Base-by-base conservation (phyloP, 1,140 invertebrate genomes). In the Cydia splendana region DNA sequence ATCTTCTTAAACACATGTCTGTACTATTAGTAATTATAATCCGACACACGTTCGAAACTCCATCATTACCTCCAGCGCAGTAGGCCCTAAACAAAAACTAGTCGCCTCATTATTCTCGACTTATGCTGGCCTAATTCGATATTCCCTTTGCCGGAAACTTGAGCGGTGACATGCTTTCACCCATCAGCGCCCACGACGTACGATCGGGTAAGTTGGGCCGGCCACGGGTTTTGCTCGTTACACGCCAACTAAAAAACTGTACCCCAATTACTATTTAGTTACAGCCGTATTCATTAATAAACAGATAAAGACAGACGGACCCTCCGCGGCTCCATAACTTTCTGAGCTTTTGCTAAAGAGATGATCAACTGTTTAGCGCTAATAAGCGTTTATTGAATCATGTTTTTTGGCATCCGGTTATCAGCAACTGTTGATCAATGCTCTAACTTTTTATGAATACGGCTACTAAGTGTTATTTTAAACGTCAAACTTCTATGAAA, bases 141-240 rank as follows among this genome's bases (percentile, higher is more conserved):
- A 62, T 62, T 62, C 57, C 57, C 57, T 62, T 62, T 62, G 57
- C 57, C 57, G 57, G 57, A 62, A 62, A 62, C 57, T 62, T 62
- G 57, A 62, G 57, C 57, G 57, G 57, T 62, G 57, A 62, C 57
- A 62, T 10, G 57, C 57, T 62, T 62, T 62, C 57, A 62, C 57
- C 57, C 57, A 62, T 62, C 57, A 24, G 57, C 57, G 57, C 57
- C 57, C 57, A 62, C 57, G 57, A 62, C 57, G 57, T 12, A 24
- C 57, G 57, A 57, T 20, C 53, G 15, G n/a, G 15, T n/a, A 9
- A 57, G 18, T 20, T 62, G 7, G 57, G 57, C 15, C n/a, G 15
- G 53, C 57, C 57, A 62, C 20, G 57, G 51, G 57, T 62, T 62
- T 62, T 62, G 57, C 57, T 62, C 57, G 20, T 62, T 62, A 62